These are phyloP conservation scores for Furnarius figulus DNA, from an alignment of 2,113 vertebrate genomes.

Conservation along the genomic window DNA sequence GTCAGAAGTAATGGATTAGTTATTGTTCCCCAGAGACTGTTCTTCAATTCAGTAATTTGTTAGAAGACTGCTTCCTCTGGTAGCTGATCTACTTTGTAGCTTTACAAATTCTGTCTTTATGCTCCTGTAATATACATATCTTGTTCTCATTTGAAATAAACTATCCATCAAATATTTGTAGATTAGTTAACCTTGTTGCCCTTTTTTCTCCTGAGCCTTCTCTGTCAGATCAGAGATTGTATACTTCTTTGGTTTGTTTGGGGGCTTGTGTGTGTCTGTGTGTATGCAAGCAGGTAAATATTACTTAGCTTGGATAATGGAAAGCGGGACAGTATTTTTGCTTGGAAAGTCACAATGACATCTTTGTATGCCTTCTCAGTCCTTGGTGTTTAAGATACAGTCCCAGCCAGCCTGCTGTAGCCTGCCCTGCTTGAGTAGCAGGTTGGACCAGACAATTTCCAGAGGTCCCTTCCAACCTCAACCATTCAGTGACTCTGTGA, in stretches of 20 bases:
- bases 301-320: neutral
- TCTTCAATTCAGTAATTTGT: neutral
- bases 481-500: accelerated
- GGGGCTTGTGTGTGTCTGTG: neutral
- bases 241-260: neutral
- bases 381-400: neutral
- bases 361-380: neutral
- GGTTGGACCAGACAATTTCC: neutral
- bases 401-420: neutral
- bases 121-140: neutral
- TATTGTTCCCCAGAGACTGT: neutral
- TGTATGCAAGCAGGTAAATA: neutral
- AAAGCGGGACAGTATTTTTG: neutral
- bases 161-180: neutral
- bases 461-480: neutral
- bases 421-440: neutral
- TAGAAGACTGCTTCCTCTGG: neutral
- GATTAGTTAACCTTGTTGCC: neutral
- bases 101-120: neutral
- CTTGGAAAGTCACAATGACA: neutral
- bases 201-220: neutral
- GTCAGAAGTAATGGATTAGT: neutral
- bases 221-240: accelerated
- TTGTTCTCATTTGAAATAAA: neutral
- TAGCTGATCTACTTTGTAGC: neutral